Base-by-base conservation (phyloP, 2,888 invertebrate species). In the Junonia oenone region DNA sequence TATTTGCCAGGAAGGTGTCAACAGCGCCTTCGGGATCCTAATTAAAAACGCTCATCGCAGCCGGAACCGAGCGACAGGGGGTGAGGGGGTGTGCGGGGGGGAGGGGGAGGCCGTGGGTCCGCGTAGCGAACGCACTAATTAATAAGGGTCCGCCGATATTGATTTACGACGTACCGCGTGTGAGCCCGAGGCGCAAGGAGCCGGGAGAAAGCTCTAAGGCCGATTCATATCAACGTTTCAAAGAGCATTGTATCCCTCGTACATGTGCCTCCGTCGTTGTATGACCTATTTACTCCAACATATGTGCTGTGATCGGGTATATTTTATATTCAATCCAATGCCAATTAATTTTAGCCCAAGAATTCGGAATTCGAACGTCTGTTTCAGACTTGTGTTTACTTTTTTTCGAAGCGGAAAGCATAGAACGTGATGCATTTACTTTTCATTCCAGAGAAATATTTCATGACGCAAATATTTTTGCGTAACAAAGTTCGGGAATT, bases 101-200 rank as follows among this genome's bases (percentile, higher is more conserved):
- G 3, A 43, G 62, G 48, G 56, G 64, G 62, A 64, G 67, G 68
- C 73, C 73, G 74, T 73, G 74, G 73, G 77, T 75, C 74, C 75
- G 72, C 76, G 79, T 75, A 76, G 75, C 78, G 83, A 85, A 87
- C 87, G 86, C 86, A 85, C 87, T 88, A 89, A 89, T 89, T 89
- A 89, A 88, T 88, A 86, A 86, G 85, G 87, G 87, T 83, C 85
- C 81, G 83, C 75, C 84, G 84, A 88, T 89, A 89, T 89, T 88
- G 88, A 89, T 89, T 89, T 84, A 88, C 84, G 84, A 79, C 75
- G 81, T 69, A 68, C 72, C 73, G 75, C 76, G 78, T 75, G 73
- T 74, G 63, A 59, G 70, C 72, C 66, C 64, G 61, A 64, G 58
- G 56, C 63, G 56, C 51, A 43, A 43, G 43, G 57, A 59, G 55